Evolutionary conservation across 92 coral and sea anemone species (phyloP).

Genomic region (Chrysogorgia sp.): DNA sequence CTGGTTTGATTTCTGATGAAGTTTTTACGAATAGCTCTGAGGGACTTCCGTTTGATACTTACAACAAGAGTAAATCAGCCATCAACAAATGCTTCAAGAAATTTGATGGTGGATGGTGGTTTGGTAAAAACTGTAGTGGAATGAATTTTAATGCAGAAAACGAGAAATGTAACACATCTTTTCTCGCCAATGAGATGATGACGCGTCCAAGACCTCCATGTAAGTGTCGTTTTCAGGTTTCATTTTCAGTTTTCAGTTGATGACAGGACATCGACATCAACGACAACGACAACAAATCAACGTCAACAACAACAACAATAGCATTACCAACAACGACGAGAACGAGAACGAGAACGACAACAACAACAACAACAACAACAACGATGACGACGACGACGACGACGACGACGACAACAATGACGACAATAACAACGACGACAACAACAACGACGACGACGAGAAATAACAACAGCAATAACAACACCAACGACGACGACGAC

Average conservation of each 20-base stretch:
- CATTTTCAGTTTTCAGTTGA: not conserved
- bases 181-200: constrained; percentile 10
- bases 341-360: too few species aligned
- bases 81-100: not conserved
- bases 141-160: constrained; percentile 9
- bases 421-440: too few species aligned
- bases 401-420: too few species aligned
- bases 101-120: constrained; percentile 34
- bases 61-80: not conserved
- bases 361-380: too few species aligned
- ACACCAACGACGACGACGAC: too few species aligned
- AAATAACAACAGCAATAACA: too few species aligned
- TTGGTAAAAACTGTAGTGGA: not conserved
- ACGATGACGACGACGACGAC: too few species aligned
- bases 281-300: too few species aligned
- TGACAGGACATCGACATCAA: too few species aligned
- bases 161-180: not conserved
- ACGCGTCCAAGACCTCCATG: constrained; percentile 1
- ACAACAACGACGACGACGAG: too few species aligned
- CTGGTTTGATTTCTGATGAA: not conserved
- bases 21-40: not conserved
- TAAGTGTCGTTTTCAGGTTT: constrained; percentile 14
- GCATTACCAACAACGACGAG: too few species aligned
- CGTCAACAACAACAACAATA: too few species aligned
- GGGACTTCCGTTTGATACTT: not conserved